Percentiles rank a stretch among this genome's conserved stretches.
Evolutionary conservation across 2,113 vertebrate species (phyloP).

Genomic region (Solenodon paradoxus): DNA sequence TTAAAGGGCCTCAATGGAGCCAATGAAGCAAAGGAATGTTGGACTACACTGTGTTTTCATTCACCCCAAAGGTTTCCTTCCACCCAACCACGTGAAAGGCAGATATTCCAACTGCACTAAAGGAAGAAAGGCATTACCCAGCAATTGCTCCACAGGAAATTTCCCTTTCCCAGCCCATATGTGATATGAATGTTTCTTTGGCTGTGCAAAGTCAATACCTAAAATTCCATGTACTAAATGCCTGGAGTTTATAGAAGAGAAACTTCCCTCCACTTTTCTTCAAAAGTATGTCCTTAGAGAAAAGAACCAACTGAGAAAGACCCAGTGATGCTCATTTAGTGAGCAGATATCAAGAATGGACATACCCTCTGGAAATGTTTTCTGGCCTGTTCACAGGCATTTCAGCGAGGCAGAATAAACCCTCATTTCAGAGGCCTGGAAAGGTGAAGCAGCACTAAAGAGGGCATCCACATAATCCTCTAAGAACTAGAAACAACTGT

Average conservation of each 20-base stretch:
- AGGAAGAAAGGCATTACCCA: background rate
- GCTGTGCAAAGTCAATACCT: background rate
- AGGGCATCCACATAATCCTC: background rate
- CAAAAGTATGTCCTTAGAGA: background rate
- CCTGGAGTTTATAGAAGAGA: background rate
- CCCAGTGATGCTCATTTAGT: background rate
- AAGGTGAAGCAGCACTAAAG: no score
- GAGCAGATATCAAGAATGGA: background rate
- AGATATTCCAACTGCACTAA: background rate
- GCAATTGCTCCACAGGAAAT: background rate
- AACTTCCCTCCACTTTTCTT: background rate
- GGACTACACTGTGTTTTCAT: background rate
- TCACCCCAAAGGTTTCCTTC: background rate
- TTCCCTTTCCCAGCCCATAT: background rate
- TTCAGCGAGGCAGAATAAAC: background rate
- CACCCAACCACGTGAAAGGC: background rate
- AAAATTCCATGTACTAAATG: background rate
- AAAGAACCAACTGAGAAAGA: background rate
- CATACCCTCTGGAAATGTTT: background rate
- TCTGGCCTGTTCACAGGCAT: background rate
- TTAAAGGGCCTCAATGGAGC: background rate
- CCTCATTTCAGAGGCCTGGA: background rate
- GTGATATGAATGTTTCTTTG: background rate
- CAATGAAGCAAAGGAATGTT: background rate
- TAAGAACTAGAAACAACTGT: background rate